phyloP scores from a whole-genome alignment of 1,140 invertebrate genomes.

The Ceratina australensis region DNA sequence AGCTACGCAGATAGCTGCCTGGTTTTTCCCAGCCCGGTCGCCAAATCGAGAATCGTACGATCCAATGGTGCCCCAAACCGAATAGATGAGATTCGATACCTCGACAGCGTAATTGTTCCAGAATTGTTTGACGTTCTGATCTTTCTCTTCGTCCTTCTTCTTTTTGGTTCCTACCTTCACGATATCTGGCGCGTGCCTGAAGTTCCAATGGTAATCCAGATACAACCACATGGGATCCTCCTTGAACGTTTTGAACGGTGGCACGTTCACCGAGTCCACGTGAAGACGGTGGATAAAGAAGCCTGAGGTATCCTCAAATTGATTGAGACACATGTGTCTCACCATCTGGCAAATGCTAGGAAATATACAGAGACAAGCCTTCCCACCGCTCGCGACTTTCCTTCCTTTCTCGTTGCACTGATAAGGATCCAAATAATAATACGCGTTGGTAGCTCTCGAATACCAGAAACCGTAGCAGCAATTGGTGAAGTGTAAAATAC shows the following conservation, averaged over 20 bases:
- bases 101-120: slow-evolving; percentile 74
- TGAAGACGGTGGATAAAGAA: slow-evolving; percentile 76
- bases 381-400: slow-evolving; percentile 53
- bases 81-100: slow-evolving; percentile 71
- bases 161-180: slow-evolving; percentile 37
- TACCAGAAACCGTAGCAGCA: slow-evolving; percentile 79
- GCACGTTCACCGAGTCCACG: slow-evolving; percentile 71
- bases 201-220: slow-evolving; percentile 76
- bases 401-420: slow-evolving; percentile 65
- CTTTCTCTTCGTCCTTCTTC: slow-evolving; percentile 29
- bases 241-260: slow-evolving; percentile 55
- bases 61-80: slow-evolving; percentile 74
- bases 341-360: slow-evolving; percentile 68
- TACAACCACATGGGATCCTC: slow-evolving; percentile 78
- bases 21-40: slow-evolving; percentile 68
- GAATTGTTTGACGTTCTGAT: slow-evolving; percentile 32
- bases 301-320: slow-evolving; percentile 66
- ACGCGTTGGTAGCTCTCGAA: slow-evolving; percentile 66
- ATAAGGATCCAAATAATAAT: slow-evolving; percentile 77
- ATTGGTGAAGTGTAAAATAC: slow-evolving; percentile 76
- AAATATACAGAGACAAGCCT: slow-evolving; percentile 70
- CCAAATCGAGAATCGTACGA: slow-evolving; percentile 69
- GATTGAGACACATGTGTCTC: slow-evolving; percentile 68
- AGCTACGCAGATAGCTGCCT: slow-evolving; percentile 70
- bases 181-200: slow-evolving; percentile 49